Base-by-base conservation (phyloP, 2,888 invertebrate species). In the Molanna angustata region DNA sequence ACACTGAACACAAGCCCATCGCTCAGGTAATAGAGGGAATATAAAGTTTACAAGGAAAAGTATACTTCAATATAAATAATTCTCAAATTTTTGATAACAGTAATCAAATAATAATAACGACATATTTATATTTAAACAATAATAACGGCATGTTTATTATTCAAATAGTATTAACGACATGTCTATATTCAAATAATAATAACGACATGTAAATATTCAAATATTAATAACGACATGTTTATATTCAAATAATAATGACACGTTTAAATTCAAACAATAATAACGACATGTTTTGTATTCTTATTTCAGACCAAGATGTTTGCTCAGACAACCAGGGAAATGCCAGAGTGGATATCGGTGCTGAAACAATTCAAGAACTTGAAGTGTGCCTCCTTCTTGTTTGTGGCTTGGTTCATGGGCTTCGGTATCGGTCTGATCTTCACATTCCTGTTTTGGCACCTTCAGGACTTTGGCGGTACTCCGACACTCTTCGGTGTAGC, bases 401-500 rank as follows among this genome's bases (percentile, higher is more conserved):
- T 96, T 69, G 94, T 97, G 22, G 93, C 96, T 43, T 97, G 97
- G 94, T 96, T 94, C 73, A 97, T 99, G 95, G 99, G 99, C 49
- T 94, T 97, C 67, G 99, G 99, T 49, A 96, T 98, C 64, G 99
- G 98, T 1, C 80, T 99, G 63, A 97, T 98, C 63, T 99, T 99
- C 75, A 96, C 97, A 2, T 99, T 99, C 74, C 85, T 99, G 52
- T 99, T 97, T 77, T 99, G 98, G 99, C 97, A 98, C 73, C 81
- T 99, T 42, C 85, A 94, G 79, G 94, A 94, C 68, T 90, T 94
- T 66, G 96, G 94, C 11, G 99, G 99, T 9, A 88, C 94, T 0
- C 98, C 98, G 4, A 96, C 97, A 0, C 82, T 99, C 7, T 99
- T 99, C 69, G 99, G 99, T 57, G 89, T 99, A 22, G 96, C 97